Conservation (phyloP, 1,140 invertebrate genomes). For the Mamestra configurata region DNA sequence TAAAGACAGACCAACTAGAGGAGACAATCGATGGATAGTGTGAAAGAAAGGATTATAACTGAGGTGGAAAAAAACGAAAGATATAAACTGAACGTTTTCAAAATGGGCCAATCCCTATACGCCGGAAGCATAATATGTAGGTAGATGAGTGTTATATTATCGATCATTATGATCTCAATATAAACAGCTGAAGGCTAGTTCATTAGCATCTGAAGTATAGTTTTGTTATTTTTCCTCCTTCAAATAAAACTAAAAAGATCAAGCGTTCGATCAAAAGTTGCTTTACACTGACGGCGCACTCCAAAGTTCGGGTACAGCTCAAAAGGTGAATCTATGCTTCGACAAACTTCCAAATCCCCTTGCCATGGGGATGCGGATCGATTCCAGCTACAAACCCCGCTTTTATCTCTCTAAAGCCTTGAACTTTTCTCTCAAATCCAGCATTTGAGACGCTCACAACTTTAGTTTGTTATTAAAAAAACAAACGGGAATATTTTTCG, state of each 20-base stretch:
- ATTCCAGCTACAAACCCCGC: conserved; percentile 44
- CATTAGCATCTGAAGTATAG: neutral
- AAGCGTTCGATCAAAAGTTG: conserved; percentile 4
- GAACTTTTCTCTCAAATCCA: conserved; percentile 51
- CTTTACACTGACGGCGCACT: neutral
- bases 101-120: too few relatives aligned
- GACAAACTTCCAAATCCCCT: conserved; percentile 42
- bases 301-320: conserved; percentile 15
- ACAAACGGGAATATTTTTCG: neutral
- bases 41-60: too few relatives aligned
- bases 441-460: conserved; percentile 23
- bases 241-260: conserved; percentile 12
- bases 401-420: conserved; percentile 52
- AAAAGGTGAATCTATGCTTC: conserved; percentile 41
- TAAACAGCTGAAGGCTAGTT: too few relatives aligned
- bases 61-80: too few relatives aligned
- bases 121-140: too few relatives aligned
- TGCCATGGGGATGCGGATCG: conserved; percentile 40
- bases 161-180: too few relatives aligned
- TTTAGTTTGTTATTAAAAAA: conserved; percentile 36
- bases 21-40: too few relatives aligned
- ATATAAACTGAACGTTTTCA: too few relatives aligned
- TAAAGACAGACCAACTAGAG: too few relatives aligned
- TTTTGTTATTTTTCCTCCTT: neutral
- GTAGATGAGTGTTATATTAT: too few relatives aligned